Conservation (phyloP, 2,888 invertebrate genomes). For the Tridacna crocea region DNA sequence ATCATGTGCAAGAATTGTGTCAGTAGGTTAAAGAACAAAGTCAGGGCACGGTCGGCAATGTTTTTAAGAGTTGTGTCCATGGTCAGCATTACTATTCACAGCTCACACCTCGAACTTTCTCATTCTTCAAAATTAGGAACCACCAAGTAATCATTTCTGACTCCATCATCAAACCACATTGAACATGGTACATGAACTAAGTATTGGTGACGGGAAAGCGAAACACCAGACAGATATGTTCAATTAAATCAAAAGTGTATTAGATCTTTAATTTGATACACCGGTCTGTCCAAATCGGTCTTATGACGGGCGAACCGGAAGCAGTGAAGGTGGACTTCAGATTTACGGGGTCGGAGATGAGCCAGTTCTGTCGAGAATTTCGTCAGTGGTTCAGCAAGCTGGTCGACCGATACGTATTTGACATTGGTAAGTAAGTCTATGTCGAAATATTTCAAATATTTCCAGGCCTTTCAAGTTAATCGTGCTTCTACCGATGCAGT, state of each 20-base stretch:
- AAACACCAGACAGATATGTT: conserved; percentile 7
- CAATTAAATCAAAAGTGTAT: conserved; percentile 4
- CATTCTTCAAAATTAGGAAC: no score
- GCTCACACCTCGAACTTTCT: no score
- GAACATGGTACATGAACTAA: conserved; percentile 5
- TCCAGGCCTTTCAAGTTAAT: not conserved
- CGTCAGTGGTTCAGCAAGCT: conserved; percentile 38
- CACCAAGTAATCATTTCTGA: not conserved
- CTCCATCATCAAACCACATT: conserved; percentile 4
- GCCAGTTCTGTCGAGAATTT: conserved; percentile 3
- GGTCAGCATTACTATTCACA: no score
- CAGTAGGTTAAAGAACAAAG: no score
- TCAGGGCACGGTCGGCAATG: no score
- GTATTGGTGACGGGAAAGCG: not conserved
- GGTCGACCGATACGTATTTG: conserved; percentile 46
- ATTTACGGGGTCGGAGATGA: conserved; percentile 30
- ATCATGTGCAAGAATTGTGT: no score
- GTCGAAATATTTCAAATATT: no score
- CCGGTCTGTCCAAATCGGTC: not conserved
- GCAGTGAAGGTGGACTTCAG: conserved; percentile 26
- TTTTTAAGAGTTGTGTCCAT: no score
- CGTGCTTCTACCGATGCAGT: not conserved
- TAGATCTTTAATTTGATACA: not conserved
- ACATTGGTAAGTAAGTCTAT: conserved; percentile 31
- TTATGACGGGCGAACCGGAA: conserved; percentile 20